Evolutionary conservation across 2,888 invertebrate species (phyloP).

Genomic region (Calliopum simillimum): DNA sequence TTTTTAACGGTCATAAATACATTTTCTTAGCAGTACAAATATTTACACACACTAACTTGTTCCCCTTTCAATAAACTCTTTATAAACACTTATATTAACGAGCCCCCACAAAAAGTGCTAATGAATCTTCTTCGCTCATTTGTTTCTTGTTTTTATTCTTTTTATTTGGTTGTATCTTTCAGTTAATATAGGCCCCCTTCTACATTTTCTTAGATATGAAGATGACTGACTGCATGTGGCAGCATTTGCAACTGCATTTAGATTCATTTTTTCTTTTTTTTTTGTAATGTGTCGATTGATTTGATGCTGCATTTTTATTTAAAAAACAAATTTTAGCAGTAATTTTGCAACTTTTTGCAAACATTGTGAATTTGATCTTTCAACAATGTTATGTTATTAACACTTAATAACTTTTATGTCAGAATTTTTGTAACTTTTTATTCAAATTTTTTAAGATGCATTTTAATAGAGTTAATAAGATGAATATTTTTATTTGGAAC

Average conservation of each 20-base stretch:
- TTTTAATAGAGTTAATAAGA: no score
- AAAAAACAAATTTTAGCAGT: background rate
- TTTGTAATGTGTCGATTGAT: conserved; percentile 29
- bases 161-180: no score
- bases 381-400: no score
- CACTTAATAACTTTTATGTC: no score
- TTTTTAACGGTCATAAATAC: no score
- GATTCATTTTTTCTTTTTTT: conserved; percentile 16
- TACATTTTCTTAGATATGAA: background rate
- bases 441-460: no score
- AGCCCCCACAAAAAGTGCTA: conserved; percentile 16
- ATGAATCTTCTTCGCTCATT: conserved; percentile 15
- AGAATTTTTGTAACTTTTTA: no score
- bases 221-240: background rate
- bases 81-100: background rate
- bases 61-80: background rate
- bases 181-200: background rate
- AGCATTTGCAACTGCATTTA: background rate
- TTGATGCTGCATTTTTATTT: background rate
- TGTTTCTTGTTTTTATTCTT: background rate
- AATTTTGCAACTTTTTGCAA: background rate
- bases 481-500: no score
- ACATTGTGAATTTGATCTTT: no score
- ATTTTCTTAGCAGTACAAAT: no score
- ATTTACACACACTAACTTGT: background rate